Conservation (phyloP, 2,113 vertebrate genomes). For the Psettodes erumei region DNA sequence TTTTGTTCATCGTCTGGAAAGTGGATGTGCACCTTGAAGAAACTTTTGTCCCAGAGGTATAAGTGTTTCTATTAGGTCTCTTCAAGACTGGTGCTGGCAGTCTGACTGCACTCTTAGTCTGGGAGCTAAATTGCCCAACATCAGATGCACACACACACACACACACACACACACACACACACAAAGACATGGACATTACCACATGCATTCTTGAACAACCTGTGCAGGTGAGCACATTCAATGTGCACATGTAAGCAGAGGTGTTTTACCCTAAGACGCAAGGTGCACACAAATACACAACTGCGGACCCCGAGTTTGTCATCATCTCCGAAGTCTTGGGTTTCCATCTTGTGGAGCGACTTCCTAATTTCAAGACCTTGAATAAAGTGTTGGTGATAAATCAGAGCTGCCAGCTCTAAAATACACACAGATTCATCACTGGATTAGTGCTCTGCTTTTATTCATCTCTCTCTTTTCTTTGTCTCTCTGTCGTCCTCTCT, state of each 20-base stretch:
- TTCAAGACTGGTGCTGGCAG: conserved; percentile 4
- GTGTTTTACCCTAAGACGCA: conserved; percentile 3
- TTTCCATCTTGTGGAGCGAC: conserved; percentile 73
- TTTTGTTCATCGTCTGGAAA: conserved; percentile 45
- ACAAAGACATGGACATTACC: not conserved
- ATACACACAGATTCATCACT: conserved; percentile 83
- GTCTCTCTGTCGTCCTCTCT: conserved; percentile 11
- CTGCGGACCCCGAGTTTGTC: conserved; percentile 53
- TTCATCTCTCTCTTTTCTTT: conserved; percentile 63
- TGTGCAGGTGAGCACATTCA: conserved; percentile 24
- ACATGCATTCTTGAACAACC: not conserved
- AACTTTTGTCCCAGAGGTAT: conserved; percentile 45
- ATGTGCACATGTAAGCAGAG: not conserved
- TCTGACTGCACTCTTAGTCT: not conserved
- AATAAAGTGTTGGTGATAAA: conserved; percentile 83
- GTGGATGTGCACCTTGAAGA: conserved; percentile 48
- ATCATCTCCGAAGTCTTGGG: conserved; percentile 51
- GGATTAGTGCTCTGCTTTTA: conserved; percentile 78
- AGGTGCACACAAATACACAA: conserved; percentile 17
- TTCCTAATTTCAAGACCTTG: conserved; percentile 82
- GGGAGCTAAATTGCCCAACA: not conserved
- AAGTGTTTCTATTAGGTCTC: conserved; percentile 35
- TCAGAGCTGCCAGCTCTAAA: conserved; percentile 80
- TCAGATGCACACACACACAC: not conserved
- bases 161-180: not conserved